Percentiles rank a stretch among this genome's conserved stretches.
Conservation (phyloP, 2,113 vertebrate genomes). For the Tor tambroides region DNA sequence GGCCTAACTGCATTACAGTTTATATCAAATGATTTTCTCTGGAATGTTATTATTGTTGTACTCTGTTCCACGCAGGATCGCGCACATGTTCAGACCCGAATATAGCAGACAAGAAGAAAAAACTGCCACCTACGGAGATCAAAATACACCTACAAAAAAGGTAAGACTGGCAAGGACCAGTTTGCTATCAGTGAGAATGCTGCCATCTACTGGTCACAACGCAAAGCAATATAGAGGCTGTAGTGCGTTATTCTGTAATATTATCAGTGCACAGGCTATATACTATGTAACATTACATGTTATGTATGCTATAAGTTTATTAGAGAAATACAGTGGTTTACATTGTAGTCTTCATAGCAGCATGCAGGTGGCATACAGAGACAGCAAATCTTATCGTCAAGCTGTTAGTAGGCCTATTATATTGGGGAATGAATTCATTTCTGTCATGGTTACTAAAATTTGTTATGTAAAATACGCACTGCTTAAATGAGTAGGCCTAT, state of each 20-base stretch:
- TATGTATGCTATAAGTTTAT: neutral
- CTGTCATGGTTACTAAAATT: neutral
- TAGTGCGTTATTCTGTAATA: too few species aligned
- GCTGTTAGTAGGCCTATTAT: neutral
- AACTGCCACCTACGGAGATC: neutral
- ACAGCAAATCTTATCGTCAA: too few species aligned
- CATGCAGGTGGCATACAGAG: neutral
- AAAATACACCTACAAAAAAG: neutral
- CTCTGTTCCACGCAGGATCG: neutral
- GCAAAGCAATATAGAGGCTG: too few species aligned
- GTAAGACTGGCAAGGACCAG: neutral
- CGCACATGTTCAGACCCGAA: neutral
- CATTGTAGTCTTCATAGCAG: neutral
- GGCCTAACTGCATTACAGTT: neutral
- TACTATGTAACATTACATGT: neutral
- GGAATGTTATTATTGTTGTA: neutral
- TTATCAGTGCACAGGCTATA: neutral
- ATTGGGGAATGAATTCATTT: neutral
- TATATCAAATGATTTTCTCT: neutral
- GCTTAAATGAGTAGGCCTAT: neutral
- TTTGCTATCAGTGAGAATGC: neutral
- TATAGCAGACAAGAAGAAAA: neutral
- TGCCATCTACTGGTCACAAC: neutral
- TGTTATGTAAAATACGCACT: neutral
- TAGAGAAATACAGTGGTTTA: neutral